Base-by-base conservation (phyloP, 2,888 invertebrate species). In the Atethmia centrago region DNA sequence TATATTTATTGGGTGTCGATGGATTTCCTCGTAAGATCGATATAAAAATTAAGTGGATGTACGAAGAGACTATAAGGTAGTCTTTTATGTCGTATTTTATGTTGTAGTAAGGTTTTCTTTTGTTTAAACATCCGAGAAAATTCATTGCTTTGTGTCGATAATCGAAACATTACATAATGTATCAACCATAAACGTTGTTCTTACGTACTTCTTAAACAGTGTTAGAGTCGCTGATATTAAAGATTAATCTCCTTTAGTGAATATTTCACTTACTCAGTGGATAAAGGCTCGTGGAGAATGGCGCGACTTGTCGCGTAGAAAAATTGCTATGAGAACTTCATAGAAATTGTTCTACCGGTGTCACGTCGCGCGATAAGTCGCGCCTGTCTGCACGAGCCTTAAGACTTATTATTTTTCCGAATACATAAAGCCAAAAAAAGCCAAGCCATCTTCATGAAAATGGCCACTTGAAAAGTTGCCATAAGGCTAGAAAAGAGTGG, bases 111-210 rank as follows among this genome's bases (percentile, higher is more conserved):
- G 47, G 45, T 70, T 77, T 70, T 40, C 47, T 61, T 59, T 45
- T 36, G 51, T 51, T 62, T 58, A 14, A n/a, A 61, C 53, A 65
- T 77, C 45, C 12, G 49, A 40, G 82, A 51, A 61, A 59, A 76
- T 62, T 42, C 0, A 56, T 61, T 68, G 14, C 16, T 42, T 14
- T 16, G 9, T 51, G 51, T 42, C 45, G 49, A 58, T 58, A 53
- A 40, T 31, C 36, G 10, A 55, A 49, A 45, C 16, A n/a, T 71
- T 64, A 59, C n/a, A 28, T 73, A 73, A 61, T n/a, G n/a, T 40
- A 21, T 8, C 7, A 31, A 53, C n/a, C 7, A 9, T 42, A 16
- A 56, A 71, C 31, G 0, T 28, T 4, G 7, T 19, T 45, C 16
- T 16, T 19, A 49, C 21, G 40, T 40, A 40, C 40, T 9, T 40